These are phyloP conservation scores for Ectropis crepuscularia DNA, from an alignment of 2,888 invertebrate species.

Conservation along the genomic window DNA sequence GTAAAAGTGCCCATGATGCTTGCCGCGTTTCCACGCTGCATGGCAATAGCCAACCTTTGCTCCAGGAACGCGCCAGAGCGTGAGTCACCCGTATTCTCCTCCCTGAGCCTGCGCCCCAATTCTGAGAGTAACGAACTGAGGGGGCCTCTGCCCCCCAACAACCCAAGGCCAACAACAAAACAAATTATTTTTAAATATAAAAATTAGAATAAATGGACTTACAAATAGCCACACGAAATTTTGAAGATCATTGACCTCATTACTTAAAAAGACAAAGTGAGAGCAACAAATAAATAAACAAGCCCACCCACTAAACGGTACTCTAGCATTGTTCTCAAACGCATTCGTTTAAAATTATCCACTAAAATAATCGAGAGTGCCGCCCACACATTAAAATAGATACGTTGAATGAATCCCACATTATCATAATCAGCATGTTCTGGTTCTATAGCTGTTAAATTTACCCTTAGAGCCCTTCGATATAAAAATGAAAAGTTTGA, in stretches of 20 bases:
- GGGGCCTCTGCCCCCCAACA: no score
- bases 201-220: neutral
- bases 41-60: no score
- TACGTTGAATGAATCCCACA: neutral
- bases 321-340: constrained; percentile 67
- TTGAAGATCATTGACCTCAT: constrained; percentile 31
- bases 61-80: no score
- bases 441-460: no score
- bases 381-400: constrained; percentile 59
- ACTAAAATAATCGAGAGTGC: constrained; percentile 71
- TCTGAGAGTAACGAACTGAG: no score
- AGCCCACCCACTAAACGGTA: constrained; percentile 72
- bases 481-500: neutral
- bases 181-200: no score
- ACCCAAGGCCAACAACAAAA: no score
- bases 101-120: no score
- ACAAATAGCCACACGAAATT: constrained; percentile 9
- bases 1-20: no score
- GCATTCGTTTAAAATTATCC: constrained; percentile 56
- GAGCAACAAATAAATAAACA: constrained; percentile 56
- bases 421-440: neutral
- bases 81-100: no score
- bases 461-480: neutral
- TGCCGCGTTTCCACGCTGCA: no score
- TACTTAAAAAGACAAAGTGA: constrained; percentile 57